Conservation (phyloP, 2,797 vertebrate species). For the Tympanoctomys barrerae region DNA sequence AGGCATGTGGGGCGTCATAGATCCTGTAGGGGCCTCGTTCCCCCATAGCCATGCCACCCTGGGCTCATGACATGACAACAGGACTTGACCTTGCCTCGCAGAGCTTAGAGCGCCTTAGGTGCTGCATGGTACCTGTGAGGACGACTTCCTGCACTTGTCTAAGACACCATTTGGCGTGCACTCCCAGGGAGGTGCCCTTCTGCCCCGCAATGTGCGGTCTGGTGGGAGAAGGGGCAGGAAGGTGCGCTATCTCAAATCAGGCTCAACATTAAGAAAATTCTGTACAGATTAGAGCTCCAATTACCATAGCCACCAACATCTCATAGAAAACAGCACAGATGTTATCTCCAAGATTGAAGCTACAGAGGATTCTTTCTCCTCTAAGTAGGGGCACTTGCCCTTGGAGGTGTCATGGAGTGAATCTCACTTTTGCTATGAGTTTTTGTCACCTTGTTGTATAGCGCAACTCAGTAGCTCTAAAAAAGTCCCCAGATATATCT, state of each 20-base stretch:
- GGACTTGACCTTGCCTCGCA: neutral
- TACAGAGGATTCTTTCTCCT: neutral
- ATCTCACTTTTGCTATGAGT: slow-evolving; percentile 22
- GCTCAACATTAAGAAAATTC: slow-evolving; percentile 33
- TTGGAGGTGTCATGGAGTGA: neutral
- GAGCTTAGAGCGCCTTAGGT: neutral
- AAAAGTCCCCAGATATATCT: neutral
- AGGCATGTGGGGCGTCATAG: neutral
- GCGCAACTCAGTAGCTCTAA: neutral
- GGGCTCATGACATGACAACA: neutral
- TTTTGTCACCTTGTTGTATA: slow-evolving; percentile 45
- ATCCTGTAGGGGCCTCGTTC: neutral
- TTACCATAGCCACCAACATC: neutral
- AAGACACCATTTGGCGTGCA: neutral
- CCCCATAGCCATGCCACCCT: neutral
- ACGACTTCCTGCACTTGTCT: neutral
- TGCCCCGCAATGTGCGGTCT: neutral
- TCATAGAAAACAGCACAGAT: neutral
- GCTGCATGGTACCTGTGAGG: neutral
- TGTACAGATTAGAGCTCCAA: neutral
- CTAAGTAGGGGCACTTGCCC: neutral
- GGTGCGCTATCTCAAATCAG: neutral
- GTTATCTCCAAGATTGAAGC: neutral
- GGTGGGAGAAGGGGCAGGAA: neutral
- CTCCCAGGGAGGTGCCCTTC: too few relatives aligned